These are phyloP conservation scores for Neofelis nebulosa DNA, from an alignment of 2,113 vertebrate genomes.

Conservation along the genomic window DNA sequence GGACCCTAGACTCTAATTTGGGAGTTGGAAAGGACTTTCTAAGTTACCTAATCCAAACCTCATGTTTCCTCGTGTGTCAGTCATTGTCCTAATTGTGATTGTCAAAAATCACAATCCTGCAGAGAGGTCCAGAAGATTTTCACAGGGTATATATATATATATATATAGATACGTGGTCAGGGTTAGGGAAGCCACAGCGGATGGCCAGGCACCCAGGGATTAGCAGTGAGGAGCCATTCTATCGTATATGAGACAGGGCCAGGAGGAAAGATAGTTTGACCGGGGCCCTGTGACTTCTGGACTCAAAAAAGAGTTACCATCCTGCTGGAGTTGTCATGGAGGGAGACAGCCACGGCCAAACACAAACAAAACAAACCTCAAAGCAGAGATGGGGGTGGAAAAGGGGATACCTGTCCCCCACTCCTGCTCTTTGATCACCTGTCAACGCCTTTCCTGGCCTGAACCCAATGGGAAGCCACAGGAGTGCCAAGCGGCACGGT, in stretches of 20 bases:
- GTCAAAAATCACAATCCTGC: background rate
- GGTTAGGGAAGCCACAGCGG: background rate
- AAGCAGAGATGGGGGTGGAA: background rate
- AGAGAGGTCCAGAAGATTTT: background rate
- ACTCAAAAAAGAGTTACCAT: background rate
- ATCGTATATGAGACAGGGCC: background rate
- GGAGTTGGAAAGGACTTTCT: background rate
- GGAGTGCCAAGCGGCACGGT: too few species aligned
- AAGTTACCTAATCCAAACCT: too few species aligned
- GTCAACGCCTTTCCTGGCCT: background rate
- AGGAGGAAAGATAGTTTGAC: background rate
- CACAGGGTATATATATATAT: background rate
- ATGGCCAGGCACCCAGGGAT: background rate
- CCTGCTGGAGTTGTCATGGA: background rate
- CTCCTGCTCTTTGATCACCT: background rate
- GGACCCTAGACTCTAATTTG: background rate
- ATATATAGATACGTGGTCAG: background rate
- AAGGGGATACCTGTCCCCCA: background rate
- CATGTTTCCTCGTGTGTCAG: background rate
- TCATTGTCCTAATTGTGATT: background rate
- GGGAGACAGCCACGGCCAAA: background rate
- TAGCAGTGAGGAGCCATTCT: background rate
- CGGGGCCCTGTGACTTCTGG: background rate
- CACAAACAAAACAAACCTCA: background rate
- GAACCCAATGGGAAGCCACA: background rate